Evolutionary conservation across 2,113 vertebrate genomes (phyloP), one percentile per base, ranked within the genome.

Genomic region (Taurulus bubalis): DNA sequence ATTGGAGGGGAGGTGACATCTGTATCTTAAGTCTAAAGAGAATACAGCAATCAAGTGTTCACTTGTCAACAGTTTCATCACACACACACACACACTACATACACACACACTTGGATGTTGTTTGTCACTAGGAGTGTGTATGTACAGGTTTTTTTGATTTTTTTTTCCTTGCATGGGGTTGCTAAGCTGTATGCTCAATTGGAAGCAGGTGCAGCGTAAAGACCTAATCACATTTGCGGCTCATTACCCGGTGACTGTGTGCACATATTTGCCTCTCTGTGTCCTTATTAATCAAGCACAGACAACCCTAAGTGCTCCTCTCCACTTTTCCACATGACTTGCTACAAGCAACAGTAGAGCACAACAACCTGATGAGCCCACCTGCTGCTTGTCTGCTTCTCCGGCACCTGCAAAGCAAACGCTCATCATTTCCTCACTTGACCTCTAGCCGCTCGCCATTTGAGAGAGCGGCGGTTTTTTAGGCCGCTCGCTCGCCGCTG

Each of bases 251-350:
- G 86, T 77, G 87, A 91, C 91, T 93, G 93, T 92, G 92, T 92
- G 91, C 92, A 92, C 92, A 93, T 93, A 94, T 93, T 93, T 93
- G 92, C 93, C 91, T 92, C 91, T 92, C 89, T 87, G 92, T 91
- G 92, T 93, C 91, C 91, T 93, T 93, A 93, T 94, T 94, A 94
- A 94, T 94, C 93, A 94, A 85, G 90, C 91, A 77, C 91, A 89
- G 92, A 91, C 93, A 91, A 91, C 91, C 91, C 91, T 87, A 89
- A 93, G 91, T 87, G 91, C 90, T 92, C 92, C 93, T 92, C 93
- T 92, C 92, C 92, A 93, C 91, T 94, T 94, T 94, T 93, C 92
- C 91, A 92, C 92, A 92, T 93, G 92, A 93, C 91, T 93, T 88
- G 92, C 87, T 92, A 89, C 90, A 87, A 93, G 93, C 92, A 93